A percentile compares a stretch with the other conserved stretches of the same genome.
phyloP scores from a whole-genome alignment of 2,113 vertebrate genomes.

The Tragelaphus buxtoni region DNA sequence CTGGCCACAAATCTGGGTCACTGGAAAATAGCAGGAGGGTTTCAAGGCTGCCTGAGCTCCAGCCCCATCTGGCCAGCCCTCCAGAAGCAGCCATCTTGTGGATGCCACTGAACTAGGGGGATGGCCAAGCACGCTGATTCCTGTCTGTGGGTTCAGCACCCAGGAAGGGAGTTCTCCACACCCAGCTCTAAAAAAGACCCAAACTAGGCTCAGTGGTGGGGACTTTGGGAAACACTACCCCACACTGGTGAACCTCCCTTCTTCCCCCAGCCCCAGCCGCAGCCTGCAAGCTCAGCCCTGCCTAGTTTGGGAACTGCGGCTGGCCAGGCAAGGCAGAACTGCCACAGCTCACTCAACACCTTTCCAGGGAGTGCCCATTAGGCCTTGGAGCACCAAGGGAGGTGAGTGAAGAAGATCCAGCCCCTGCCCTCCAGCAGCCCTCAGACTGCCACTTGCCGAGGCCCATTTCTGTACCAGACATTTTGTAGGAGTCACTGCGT shows the following conservation, averaged over 20 bases:
- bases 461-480: neutral
- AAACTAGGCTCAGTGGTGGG: neutral
- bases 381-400: neutral
- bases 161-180: neutral
- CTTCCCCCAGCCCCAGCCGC: no score
- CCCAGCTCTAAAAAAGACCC: neutral
- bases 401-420: neutral
- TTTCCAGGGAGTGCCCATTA: neutral
- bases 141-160: neutral
- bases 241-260: neutral
- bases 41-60: neutral
- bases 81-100: neutral
- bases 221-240: neutral
- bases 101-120: neutral
- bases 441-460: neutral
- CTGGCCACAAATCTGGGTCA: constrained; percentile 59
- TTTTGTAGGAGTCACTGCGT: neutral
- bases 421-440: neutral
- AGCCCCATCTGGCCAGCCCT: neutral
- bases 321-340: neutral
- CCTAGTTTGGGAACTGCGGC: neutral
- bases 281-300: neutral
- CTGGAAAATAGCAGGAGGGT: constrained; percentile 6
- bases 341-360: neutral
- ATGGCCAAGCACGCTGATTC: neutral